Percentiles rank a stretch among this genome's conserved stretches.
Evolutionary conservation across 2,797 vertebrate genomes (phyloP).

Genomic region (Lycodopsis pacificus): DNA sequence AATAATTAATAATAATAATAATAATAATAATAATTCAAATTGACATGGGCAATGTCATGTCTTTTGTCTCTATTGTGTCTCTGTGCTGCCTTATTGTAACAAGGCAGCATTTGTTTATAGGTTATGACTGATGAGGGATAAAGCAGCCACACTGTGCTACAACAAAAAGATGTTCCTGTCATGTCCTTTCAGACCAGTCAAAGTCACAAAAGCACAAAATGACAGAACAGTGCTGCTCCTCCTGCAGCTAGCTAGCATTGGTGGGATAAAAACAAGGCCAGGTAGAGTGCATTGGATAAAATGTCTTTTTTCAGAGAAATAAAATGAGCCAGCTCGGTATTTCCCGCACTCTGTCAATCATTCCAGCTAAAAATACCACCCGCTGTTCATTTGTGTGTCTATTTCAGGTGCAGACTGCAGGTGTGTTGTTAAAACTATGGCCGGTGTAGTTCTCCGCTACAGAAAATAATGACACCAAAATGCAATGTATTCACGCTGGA

Average conservation of each 20-base stretch:
- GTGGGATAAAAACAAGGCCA: conserved; percentile 59
- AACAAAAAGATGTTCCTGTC: conserved; percentile 28
- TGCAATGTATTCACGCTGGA: not conserved
- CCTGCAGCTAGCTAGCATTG: conserved; percentile 52
- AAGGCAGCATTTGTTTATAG: conserved; percentile 1
- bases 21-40: conserved; percentile 1
- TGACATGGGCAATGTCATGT: not conserved
- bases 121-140: conserved; percentile 12
- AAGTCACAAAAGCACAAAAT: conserved; percentile 49
- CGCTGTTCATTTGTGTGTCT: conserved; percentile 74
- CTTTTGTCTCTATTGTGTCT: conserved; percentile 11
- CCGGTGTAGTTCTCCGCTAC: conserved; percentile 17
- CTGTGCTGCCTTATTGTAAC: not conserved
- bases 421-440: conserved; percentile 53
- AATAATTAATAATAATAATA: too few relatives aligned
- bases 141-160: conserved; percentile 8
- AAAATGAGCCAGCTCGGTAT: conserved; percentile 53
- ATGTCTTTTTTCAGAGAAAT: conserved; percentile 63
- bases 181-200: conserved; percentile 48
- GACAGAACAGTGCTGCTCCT: conserved; percentile 57
- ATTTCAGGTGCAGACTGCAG: conserved; percentile 61
- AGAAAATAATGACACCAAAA: conserved; percentile 37
- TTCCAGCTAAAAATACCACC: conserved; percentile 81
- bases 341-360: conserved; percentile 70
- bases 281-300: conserved; percentile 62